Evolutionary conservation across 2,888 invertebrate species (phyloP), one percentile per base, ranked within the genome.

Genomic region (Melanargia galathea): DNA sequence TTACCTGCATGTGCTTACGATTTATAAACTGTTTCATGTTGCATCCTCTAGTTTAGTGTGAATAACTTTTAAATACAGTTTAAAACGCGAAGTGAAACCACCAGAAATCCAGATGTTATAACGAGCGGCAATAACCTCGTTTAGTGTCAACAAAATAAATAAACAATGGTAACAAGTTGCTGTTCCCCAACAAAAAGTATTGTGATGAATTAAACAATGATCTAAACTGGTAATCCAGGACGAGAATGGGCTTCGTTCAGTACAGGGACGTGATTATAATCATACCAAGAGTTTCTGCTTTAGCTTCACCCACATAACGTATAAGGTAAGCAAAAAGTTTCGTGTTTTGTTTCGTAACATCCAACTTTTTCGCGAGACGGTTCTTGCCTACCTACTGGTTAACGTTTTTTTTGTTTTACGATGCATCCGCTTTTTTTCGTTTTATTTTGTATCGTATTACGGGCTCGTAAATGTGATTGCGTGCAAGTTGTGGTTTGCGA

Each of bases 241-340:
- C 76, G 78, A 90, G 84, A 86, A 89, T 88, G 89, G 86, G 80
- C 79, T 74, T 81, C 80, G 80, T 80, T 79, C 76, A 77, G 69
- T 75, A 74, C 76, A 75, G 77, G 77, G 83, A 81, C 82, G 75
- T 81, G 83, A 84, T 80, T 84, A 80, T 79, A 84, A 80, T 81
- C 75, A 78, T 68, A 64, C 62, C 62, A 69, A 82, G 80, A 77
- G 78, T 74, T 69, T 71, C 70, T 64, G 80, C 80, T 81, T 89
- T 89, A 89, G 80, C 80, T 82, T 89, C 90, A 89, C 87, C 89
- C 85, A 90, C 88, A 82, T 89, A 82, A 75, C 90, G 71, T 90
- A 84, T 90, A 90, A 84, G 91, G 91, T 90, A 89, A 89, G 90
- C 77, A 71, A 84, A 85, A 84, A 86, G 81, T 86, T 86, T 87